phyloP scores from a whole-genome alignment of 2,888 invertebrate species.

The Lampropteryx suffumata region DNA sequence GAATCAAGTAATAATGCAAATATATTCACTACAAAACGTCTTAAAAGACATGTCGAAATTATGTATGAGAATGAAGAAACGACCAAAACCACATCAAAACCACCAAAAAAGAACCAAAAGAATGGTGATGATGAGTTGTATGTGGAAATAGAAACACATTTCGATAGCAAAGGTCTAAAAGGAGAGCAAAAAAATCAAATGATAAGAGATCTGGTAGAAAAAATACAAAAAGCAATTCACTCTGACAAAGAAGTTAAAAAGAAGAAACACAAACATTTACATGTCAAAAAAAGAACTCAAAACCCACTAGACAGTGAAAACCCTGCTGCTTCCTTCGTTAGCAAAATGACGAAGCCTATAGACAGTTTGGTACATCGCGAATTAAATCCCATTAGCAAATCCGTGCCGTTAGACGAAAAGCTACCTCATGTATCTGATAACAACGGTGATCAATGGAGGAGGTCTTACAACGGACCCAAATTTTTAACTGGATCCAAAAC shows the following conservation, averaged over 20 bases:
- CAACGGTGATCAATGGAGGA: constrained; percentile 49
- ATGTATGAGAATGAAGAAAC: constrained; percentile 40
- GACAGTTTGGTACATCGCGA: constrained; percentile 46
- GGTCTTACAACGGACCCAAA: constrained; percentile 42
- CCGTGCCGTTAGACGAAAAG: constrained; percentile 28
- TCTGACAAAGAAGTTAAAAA: constrained; percentile 44
- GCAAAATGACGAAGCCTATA: constrained; percentile 39
- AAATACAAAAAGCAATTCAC: constrained; percentile 67
- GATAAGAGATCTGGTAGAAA: constrained; percentile 59
- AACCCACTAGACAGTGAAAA: constrained; percentile 50
- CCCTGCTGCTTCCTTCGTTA: constrained; percentile 17
- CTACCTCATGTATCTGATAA: constrained; percentile 41
- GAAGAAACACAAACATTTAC: constrained; percentile 41
- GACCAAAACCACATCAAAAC: constrained; percentile 29
- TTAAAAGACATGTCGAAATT: constrained; percentile 62
- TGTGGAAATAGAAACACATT: constrained; percentile 76
- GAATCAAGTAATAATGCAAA: constrained; percentile 24
- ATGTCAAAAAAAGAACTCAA: constrained; percentile 61
- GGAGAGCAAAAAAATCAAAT: constrained; percentile 67
- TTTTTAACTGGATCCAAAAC: constrained; percentile 53
- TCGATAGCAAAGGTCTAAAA: constrained; percentile 64
- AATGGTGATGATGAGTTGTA: constrained; percentile 64
- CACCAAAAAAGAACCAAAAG: constrained; percentile 36
- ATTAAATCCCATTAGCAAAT: constrained; percentile 57
- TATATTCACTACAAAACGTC: constrained; percentile 40